phyloP scores from a whole-genome alignment of 2,888 invertebrate genomes.

The Trichopoda pennipes region DNA sequence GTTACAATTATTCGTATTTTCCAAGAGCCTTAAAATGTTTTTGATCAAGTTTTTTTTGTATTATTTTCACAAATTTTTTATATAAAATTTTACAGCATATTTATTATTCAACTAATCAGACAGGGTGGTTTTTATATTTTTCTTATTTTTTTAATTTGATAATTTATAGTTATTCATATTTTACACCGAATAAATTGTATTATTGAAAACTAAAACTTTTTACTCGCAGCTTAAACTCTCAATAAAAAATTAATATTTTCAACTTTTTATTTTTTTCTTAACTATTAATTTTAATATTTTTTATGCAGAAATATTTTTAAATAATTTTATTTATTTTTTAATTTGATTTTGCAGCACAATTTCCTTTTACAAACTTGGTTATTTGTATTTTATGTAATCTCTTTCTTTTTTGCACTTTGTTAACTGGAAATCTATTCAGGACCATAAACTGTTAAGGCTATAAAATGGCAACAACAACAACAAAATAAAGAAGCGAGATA shows the following conservation, averaged over 20 bases:
- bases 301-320: not conserved
- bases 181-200: not conserved
- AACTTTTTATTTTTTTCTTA: not conserved
- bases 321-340: not conserved
- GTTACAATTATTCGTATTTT: not conserved
- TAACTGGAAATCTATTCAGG: constrained; percentile 55
- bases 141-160: not conserved
- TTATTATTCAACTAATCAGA: no score
- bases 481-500: constrained; percentile 15
- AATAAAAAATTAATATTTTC: not conserved
- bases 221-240: not conserved
- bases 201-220: not conserved
- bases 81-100: not conserved
- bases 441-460: constrained; percentile 41
- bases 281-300: not conserved
- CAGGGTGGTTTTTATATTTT: not conserved
- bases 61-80: not conserved
- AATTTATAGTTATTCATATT: not conserved
- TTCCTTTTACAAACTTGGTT: constrained; percentile 47
- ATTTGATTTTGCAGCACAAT: constrained; percentile 44
- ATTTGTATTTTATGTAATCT: constrained; percentile 20
- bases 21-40: not conserved
- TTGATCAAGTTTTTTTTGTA: not conserved
- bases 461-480: constrained; percentile 18
- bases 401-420: not conserved